Conservation (phyloP, 2,888 invertebrate species). For the Protonemura montana region DNA sequence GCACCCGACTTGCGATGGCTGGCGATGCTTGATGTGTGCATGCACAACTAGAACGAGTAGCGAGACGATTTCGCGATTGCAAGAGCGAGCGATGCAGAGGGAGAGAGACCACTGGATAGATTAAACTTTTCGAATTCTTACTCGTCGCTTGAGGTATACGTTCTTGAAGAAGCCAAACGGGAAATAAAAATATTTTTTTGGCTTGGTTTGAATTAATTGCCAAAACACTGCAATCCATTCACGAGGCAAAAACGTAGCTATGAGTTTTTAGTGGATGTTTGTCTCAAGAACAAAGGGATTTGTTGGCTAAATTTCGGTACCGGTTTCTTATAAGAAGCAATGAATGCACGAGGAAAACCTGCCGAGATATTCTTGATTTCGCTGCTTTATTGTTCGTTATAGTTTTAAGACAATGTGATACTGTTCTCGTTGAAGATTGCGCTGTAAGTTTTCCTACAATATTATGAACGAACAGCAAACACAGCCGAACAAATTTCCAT, state of each 20-base stretch:
- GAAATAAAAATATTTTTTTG: not conserved
- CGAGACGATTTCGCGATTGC: not conserved
- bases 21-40: not conserved
- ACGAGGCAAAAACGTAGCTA: not conserved
- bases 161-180: not conserved
- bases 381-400: too few relatives aligned
- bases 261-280: not conserved
- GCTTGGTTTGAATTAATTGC: not conserved
- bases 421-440: too few relatives aligned
- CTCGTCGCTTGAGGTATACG: not conserved
- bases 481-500: not conserved
- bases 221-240: not conserved
- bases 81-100: not conserved
- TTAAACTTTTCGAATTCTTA: not conserved
- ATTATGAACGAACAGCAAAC: too few relatives aligned
- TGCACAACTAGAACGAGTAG: not conserved
- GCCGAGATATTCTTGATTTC: too few relatives aligned
- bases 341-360: too few relatives aligned
- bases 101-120: not conserved
- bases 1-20: not conserved
- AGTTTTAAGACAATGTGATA: too few relatives aligned
- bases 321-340: not conserved
- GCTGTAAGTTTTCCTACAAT: too few relatives aligned
- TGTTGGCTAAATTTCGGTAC: not conserved
- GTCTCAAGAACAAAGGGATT: not conserved